Base-by-base conservation (phyloP, 2,888 invertebrate species). In the Hesperia comma region DNA sequence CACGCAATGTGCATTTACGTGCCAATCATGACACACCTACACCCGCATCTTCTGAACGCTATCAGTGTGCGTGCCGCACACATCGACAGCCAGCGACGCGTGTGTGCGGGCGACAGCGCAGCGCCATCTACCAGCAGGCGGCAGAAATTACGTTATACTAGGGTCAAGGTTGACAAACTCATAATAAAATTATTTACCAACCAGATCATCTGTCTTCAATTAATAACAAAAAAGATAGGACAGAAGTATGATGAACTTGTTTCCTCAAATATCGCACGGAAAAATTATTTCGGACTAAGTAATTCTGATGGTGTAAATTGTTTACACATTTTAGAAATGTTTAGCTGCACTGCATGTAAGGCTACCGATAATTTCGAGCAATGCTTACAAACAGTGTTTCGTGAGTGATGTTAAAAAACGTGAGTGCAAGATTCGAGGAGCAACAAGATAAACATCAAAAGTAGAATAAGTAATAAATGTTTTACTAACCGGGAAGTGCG, bases 401-500 rank as follows among this genome's bases (percentile, higher is more conserved):
- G 79, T 72, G 70, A 79, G 79, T 82, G 83, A 83, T 79, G 83
- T 82, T 41, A 68, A 76, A 80, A 85, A 86, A 86, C 85, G 83
- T 87, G 85, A 87, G 77, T 77, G 79, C 76, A 74, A 78, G 77
- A 71, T 82, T 80, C 70, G 78, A 77, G 76, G 74, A 72, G 72
- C 55, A 64, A 70, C 73, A 32, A 43, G 49, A 63, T 73, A 77
- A 80, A 78, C 75, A 75, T 69, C 58, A 33, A 19, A 49, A 60
- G 1, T 60, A 49, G 46, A 15, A 33, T 10, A 37, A 60, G 46
- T 17, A 7, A 61, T 14, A 12, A 19, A 51, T n/a, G 0, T 61
- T 6, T 83, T 93, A 94, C 92, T 89, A 72, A 92, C 92, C 92
- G 79, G 92, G 92, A 70, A 92, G 76, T 82, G 94, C 94, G 95